Conservation (phyloP, 2,113 vertebrate genomes). For the Pteropus alecto region DNA sequence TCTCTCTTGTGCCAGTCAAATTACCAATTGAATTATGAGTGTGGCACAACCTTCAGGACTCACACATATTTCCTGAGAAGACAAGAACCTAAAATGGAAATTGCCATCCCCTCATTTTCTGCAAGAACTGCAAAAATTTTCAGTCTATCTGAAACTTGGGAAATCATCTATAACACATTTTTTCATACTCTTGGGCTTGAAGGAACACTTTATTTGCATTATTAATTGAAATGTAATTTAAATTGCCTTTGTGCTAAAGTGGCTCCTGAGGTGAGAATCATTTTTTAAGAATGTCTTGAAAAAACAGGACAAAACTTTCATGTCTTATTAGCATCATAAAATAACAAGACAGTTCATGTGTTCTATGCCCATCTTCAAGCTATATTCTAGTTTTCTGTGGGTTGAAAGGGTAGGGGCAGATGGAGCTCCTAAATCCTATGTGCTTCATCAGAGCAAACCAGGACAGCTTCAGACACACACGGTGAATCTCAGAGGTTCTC, state of each 20-base stretch:
- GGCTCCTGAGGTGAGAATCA: neutral
- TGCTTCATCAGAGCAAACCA: neutral
- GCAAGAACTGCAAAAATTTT: neutral
- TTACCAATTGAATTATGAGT: neutral
- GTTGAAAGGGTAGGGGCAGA: neutral
- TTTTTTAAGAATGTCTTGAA: conserved; percentile 6
- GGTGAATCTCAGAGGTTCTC: neutral
- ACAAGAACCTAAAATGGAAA: neutral
- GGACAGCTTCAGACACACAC: neutral
- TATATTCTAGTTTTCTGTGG: neutral
- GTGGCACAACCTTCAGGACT: neutral
- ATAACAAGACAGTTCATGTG: neutral
- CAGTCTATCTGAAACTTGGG: neutral
- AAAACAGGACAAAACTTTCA: neutral
- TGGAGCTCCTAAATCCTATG: neutral
- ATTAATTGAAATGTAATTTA: conserved; percentile 49
- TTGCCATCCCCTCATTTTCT: neutral
- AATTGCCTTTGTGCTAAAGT: conserved; percentile 18
- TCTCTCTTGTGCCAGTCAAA: neutral
- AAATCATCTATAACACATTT: neutral
- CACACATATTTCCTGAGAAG: neutral
- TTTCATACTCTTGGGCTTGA: neutral
- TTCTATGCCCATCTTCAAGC: neutral
- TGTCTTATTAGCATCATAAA: neutral
- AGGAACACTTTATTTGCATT: conserved; percentile 48